Evolutionary conservation across 2,797 vertebrate species (phyloP).

Genomic region (Rhabdomys pumilio): DNA sequence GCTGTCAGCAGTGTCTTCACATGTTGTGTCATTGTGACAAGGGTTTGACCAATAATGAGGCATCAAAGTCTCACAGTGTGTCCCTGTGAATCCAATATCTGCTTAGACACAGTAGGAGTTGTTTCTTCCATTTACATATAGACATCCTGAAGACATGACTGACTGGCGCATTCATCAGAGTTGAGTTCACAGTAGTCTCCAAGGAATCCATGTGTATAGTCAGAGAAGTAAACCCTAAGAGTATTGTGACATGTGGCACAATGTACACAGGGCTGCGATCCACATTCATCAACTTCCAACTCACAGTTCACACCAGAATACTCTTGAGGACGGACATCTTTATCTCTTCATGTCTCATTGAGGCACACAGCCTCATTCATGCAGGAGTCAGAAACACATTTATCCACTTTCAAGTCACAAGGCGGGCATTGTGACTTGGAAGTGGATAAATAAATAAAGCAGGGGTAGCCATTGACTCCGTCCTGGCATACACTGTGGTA

Average conservation of each 20-base stretch:
- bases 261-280: background rate
- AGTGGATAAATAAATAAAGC: background rate
- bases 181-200: background rate
- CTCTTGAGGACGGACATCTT: background rate
- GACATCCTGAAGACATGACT: background rate
- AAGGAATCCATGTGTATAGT: background rate
- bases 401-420: background rate
- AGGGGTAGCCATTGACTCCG: background rate
- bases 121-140: background rate
- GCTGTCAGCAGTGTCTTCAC: background rate
- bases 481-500: background rate
- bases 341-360: background rate
- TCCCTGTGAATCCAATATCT: background rate
- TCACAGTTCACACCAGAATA: background rate
- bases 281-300: background rate
- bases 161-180: background rate
- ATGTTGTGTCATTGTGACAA: background rate
- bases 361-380: background rate
- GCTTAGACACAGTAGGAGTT: background rate
- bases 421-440: too few species aligned
- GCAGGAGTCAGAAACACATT: background rate
- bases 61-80: background rate
- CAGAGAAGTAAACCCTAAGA: background rate
- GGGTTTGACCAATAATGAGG: background rate
- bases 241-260: background rate